A percentile compares a stretch with the other conserved stretches of the same genome.
Conservation (phyloP, 2,888 invertebrate genomes). For the Eremobia ochroleuca region DNA sequence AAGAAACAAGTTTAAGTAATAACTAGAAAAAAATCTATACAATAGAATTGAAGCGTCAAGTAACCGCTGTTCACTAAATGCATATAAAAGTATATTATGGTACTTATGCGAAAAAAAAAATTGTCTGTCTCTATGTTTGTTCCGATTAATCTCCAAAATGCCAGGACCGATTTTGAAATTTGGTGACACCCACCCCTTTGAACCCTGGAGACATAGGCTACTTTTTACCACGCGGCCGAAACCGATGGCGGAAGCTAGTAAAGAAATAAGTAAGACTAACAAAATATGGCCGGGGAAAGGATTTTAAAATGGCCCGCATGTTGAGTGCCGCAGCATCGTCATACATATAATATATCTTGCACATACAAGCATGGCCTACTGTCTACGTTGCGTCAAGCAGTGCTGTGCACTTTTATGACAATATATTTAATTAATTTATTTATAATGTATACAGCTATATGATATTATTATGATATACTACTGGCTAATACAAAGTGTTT, state of each 20-base stretch:
- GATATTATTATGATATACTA: conserved; percentile 40
- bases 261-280: background rate
- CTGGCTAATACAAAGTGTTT: conserved; percentile 50
- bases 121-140: background rate
- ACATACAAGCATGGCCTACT: conserved; percentile 69
- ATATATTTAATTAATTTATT: conserved; percentile 17
- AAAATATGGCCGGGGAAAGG: too few species aligned
- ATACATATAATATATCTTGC: conserved; percentile 16
- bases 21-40: background rate
- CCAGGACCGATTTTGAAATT: background rate
- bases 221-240: background rate
- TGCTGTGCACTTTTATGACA: conserved; percentile 63
- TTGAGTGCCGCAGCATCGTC: conserved; percentile 30
- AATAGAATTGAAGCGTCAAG: background rate
- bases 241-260: background rate
- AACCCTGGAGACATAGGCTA: background rate
- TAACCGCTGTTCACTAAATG: background rate
- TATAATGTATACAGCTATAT: conserved; percentile 13
- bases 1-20: background rate
- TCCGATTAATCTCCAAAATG: background rate
- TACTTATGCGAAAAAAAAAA: background rate
- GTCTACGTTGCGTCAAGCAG: conserved; percentile 71
- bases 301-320: background rate
- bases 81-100: background rate
- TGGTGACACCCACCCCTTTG: too few species aligned